Evolutionary conservation across 2,888 invertebrate species (phyloP).

Genomic region (Fabriciana adippe): DNA sequence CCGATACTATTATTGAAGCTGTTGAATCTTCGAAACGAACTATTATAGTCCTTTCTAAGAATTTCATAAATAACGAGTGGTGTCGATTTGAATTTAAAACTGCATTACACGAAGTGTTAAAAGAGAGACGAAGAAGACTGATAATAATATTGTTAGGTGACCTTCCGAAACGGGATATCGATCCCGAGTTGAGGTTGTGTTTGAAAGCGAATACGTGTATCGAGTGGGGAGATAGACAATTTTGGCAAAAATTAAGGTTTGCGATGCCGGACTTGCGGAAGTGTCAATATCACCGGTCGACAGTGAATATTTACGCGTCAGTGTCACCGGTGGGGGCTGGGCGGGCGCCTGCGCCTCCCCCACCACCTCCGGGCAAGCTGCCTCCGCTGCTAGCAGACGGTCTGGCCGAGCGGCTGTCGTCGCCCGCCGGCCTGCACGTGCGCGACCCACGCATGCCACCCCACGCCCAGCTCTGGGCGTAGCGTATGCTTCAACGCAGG

Average conservation of each 20-base stretch:
- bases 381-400: slow-evolving; percentile 82
- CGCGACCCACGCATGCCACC: slow-evolving; percentile 79
- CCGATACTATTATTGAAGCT: slow-evolving; percentile 95
- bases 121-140: slow-evolving; percentile 91
- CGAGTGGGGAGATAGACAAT: slow-evolving; percentile 96
- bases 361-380: slow-evolving; percentile 84
- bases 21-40: slow-evolving; percentile 95
- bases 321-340: slow-evolving; percentile 81
- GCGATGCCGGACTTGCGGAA: slow-evolving; percentile 92
- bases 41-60: slow-evolving; percentile 94
- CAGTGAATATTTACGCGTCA: slow-evolving; percentile 88
- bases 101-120: slow-evolving; percentile 94
- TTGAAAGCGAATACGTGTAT: slow-evolving; percentile 95
- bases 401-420: slow-evolving; percentile 54
- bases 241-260: slow-evolving; percentile 97
- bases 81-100: slow-evolving; percentile 96
- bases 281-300: slow-evolving; percentile 85
- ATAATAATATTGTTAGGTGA: slow-evolving; percentile 96
- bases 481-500: slow-evolving; percentile 87
- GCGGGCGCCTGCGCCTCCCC: slow-evolving; percentile 83
- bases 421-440: slow-evolving; percentile 70
- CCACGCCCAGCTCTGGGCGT: slow-evolving; percentile 90
- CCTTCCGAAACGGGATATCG: slow-evolving; percentile 93
- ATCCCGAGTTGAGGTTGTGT: slow-evolving; percentile 94
- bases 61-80: slow-evolving; percentile 98